Percentiles rank a stretch among this genome's conserved stretches.
phyloP scores from a whole-genome alignment of 2,113 vertebrate genomes.

The Ovis canadensis region DNA sequence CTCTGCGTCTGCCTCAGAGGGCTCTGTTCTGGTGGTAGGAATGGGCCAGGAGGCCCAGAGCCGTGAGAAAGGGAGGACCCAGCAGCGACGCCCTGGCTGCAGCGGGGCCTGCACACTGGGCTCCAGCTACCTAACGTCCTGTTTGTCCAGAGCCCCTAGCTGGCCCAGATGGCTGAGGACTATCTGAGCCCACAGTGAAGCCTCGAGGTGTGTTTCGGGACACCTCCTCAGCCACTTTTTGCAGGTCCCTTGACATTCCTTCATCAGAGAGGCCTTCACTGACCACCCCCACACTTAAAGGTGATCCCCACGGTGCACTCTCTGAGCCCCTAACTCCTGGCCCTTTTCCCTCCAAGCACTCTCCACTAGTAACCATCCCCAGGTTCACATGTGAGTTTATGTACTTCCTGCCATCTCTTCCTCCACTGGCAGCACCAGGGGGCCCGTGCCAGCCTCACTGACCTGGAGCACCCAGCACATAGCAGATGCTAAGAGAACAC shows the following conservation, averaged over 20 bases:
- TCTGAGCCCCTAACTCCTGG: not conserved
- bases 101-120: not conserved
- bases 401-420: not conserved
- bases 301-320: not conserved
- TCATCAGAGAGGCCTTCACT: not conserved
- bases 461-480: not conserved
- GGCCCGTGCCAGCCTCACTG: not conserved
- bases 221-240: not conserved
- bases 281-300: not conserved
- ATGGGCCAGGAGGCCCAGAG: not conserved
- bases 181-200: not conserved
- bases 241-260: not conserved
- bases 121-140: not conserved
- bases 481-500: not conserved
- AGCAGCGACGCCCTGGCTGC: not conserved
- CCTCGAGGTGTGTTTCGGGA: not conserved
- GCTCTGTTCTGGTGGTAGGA: not conserved
- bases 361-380: not conserved
- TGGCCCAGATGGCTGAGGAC: not conserved
- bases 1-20: not conserved
- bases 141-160: not conserved
- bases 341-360: not conserved
- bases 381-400: accelerated
- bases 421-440: not conserved
- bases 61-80: not conserved